A percentile compares a stretch with the other conserved stretches of the same genome.
These are phyloP conservation scores for Lutjanus argentimaculatus DNA, from an alignment of 2,797 vertebrate genomes.

Conservation along the genomic window DNA sequence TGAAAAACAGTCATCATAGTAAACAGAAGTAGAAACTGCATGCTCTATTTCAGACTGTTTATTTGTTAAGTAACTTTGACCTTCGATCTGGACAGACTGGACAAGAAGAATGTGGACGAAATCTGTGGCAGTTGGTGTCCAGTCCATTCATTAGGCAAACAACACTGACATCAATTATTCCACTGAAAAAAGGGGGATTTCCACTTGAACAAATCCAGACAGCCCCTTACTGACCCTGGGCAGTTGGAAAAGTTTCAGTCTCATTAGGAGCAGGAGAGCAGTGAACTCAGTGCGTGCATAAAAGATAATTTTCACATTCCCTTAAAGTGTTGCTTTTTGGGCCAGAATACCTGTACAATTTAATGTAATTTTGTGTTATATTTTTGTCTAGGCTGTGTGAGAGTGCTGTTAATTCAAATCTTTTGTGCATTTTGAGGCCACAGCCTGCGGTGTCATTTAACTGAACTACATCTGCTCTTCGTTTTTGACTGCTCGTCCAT, in stretches of 20 bases:
- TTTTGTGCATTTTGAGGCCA: background rate
- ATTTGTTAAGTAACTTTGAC: conserved; percentile 10
- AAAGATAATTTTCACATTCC: background rate
- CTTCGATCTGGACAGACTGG: conserved; percentile 33
- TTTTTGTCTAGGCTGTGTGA: background rate
- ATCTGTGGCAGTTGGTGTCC: conserved; percentile 27
- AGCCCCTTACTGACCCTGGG: conserved; percentile 30
- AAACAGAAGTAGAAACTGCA: background rate
- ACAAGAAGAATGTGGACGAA: conserved; percentile 5
- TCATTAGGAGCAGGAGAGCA: conserved; percentile 32
- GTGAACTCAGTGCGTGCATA: background rate
- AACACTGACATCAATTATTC: conserved; percentile 46
- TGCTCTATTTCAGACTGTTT: background rate
- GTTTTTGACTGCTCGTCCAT: conserved; percentile 22
- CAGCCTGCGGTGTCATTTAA: conserved; percentile 4
- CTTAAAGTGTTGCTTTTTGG: background rate
- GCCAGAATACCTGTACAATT: background rate
- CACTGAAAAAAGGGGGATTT: conserved; percentile 51
- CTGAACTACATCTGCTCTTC: conserved; percentile 23
- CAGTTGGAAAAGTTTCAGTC: conserved; percentile 21
- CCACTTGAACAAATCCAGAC: conserved; percentile 29
- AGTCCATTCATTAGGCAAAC: conserved; percentile 36
- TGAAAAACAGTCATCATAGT: background rate
- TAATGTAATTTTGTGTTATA: background rate
- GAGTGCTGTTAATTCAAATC: background rate